Evolutionary conservation across 2,797 vertebrate species (phyloP).

Genomic region (Leucoraja ocellata): DNA sequence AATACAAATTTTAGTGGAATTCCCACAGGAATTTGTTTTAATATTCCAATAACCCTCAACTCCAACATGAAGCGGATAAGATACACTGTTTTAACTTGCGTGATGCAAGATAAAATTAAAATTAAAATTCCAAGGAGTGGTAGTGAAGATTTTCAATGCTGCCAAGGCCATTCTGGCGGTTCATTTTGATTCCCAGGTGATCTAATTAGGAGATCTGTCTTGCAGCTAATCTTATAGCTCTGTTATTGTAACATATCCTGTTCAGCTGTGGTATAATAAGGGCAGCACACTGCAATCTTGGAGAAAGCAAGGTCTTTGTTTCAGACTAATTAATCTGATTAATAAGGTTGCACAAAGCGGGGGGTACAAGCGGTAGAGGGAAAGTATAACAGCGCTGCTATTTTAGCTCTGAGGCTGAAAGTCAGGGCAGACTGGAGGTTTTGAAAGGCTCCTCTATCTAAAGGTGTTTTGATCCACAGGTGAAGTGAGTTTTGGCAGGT

Average conservation of each 20-base stretch:
- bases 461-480: background rate
- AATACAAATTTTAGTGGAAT: background rate
- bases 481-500: conserved; percentile 19
- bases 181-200: background rate
- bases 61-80: background rate
- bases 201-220: background rate
- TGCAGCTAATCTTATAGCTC: background rate
- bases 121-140: background rate
- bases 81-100: background rate
- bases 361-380: background rate
- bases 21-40: background rate
- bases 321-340: background rate
- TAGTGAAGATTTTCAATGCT: background rate
- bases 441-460: background rate
- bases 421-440: background rate
- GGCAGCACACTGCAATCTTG: background rate
- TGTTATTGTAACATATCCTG: conserved; percentile 20
- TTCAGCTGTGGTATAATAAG: background rate
- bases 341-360: background rate
- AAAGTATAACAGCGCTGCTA: background rate
- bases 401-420: background rate
- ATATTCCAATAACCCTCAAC: background rate
- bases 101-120: background rate
- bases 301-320: background rate
- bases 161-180: background rate